Conservation (phyloP, 2,888 invertebrate genomes). For the Crematogaster levior region DNA sequence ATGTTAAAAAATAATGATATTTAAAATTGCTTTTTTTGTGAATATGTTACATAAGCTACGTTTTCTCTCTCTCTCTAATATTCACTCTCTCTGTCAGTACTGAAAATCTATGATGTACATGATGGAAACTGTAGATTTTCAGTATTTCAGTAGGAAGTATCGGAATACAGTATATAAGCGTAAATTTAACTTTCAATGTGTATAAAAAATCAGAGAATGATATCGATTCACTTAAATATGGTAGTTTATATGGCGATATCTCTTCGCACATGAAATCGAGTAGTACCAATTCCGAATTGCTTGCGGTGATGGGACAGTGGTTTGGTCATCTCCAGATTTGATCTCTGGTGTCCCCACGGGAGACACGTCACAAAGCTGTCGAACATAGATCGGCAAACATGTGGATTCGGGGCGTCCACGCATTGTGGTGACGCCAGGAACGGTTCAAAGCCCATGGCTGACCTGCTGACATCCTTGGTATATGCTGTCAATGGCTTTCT, state of each 20-base stretch:
- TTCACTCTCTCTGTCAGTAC: too few species aligned
- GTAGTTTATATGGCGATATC: constrained; percentile 60
- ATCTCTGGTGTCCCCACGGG: constrained; percentile 66
- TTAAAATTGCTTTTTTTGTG: background rate
- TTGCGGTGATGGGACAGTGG: constrained; percentile 69
- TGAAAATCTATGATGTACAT: too few species aligned
- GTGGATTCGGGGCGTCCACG: constrained; percentile 69
- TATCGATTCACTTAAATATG: constrained; percentile 40
- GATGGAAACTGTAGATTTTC: too few species aligned
- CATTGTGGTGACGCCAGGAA: constrained; percentile 71
- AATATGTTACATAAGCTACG: background rate
- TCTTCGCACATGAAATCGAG: constrained; percentile 61
- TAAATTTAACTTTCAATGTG: background rate
- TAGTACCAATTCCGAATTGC: constrained; percentile 68
- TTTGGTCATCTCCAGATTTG: constrained; percentile 75
- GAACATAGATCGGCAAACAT: constrained; percentile 73
- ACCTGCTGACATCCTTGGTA: constrained; percentile 58
- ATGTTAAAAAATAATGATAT: background rate
- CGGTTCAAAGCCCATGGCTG: constrained; percentile 64
- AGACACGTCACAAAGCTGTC: constrained; percentile 75
- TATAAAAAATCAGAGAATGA: constrained; percentile 16
- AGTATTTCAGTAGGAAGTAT: too few species aligned
- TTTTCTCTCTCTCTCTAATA: too few species aligned
- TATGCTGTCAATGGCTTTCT: constrained; percentile 19
- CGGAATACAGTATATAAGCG: too few species aligned